A percentile compares a stretch with the other conserved stretches of the same genome.
These are phyloP conservation scores for Eremobia ochroleuca DNA, from an alignment of 2,888 invertebrate genomes.

Conservation along the genomic window DNA sequence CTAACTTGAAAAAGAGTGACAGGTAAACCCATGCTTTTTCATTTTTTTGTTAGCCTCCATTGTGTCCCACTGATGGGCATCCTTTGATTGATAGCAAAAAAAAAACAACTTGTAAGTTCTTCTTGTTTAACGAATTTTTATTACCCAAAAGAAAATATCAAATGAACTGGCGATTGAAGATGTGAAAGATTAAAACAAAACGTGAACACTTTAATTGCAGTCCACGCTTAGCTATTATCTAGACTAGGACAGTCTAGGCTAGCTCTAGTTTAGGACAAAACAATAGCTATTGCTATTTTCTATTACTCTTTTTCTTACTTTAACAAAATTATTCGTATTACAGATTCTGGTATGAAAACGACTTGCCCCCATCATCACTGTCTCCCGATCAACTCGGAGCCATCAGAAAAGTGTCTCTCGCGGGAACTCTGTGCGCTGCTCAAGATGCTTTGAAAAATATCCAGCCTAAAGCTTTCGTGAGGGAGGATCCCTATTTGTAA, in stretches of 20 bases:
- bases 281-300: neutral
- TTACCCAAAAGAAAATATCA: neutral
- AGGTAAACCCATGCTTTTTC: slow-evolving; percentile 75
- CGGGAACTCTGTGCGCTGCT: slow-evolving; percentile 95
- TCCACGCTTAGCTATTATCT: neutral
- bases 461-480: slow-evolving; percentile 96
- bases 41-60: neutral
- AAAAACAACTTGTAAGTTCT: too few relatives aligned
- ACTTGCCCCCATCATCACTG: slow-evolving; percentile 96
- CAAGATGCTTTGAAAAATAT: slow-evolving; percentile 93
- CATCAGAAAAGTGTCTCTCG: slow-evolving; percentile 94
- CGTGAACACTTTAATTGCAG: neutral
- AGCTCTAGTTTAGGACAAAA: neutral
- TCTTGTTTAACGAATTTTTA: neutral
- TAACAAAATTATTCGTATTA: neutral
- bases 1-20: slow-evolving; percentile 95
- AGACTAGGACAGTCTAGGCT: neutral
- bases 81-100: neutral
- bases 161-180: neutral
- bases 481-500: slow-evolving; percentile 96
- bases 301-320: neutral
- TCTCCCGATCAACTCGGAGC: slow-evolving; percentile 94
- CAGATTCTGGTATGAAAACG: slow-evolving; percentile 98
- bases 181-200: neutral
- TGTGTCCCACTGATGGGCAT: neutral